Percentiles rank a stretch among this genome's conserved stretches.
Evolutionary conservation across 2,113 vertebrate species (phyloP).

Genomic region (Chunga burmeisteri): DNA sequence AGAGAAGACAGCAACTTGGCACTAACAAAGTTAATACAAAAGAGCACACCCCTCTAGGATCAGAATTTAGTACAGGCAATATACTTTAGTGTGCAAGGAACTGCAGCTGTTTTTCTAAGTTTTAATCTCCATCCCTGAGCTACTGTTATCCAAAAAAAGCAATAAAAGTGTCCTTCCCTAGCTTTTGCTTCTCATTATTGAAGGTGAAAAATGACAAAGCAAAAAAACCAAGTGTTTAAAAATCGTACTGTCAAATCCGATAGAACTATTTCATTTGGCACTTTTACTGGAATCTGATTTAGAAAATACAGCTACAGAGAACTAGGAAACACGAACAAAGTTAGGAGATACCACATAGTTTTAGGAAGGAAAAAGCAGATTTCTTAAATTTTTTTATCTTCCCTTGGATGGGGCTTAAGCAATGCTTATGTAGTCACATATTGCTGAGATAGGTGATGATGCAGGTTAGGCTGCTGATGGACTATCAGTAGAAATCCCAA

Average conservation of each 20-base stretch:
- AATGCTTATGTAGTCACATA: accelerated
- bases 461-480: neutral
- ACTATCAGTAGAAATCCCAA: neutral
- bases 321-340: neutral
- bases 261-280: neutral
- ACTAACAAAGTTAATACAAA: neutral
- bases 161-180: neutral
- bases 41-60: neutral
- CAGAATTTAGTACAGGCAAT: neutral
- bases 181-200: neutral
- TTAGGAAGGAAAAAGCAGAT: neutral
- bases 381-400: neutral
- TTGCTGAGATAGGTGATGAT: neutral
- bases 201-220: neutral
- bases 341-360: neutral
- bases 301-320: neutral
- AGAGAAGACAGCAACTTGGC: neutral
- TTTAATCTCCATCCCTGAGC: neutral
- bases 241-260: neutral
- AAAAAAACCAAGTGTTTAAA: neutral
- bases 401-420: neutral
- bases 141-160: neutral
- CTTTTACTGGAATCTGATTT: neutral
- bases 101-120: neutral
- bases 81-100: neutral